Conservation (phyloP, 2,113 vertebrate genomes). For the Corythornis vintsioides region DNA sequence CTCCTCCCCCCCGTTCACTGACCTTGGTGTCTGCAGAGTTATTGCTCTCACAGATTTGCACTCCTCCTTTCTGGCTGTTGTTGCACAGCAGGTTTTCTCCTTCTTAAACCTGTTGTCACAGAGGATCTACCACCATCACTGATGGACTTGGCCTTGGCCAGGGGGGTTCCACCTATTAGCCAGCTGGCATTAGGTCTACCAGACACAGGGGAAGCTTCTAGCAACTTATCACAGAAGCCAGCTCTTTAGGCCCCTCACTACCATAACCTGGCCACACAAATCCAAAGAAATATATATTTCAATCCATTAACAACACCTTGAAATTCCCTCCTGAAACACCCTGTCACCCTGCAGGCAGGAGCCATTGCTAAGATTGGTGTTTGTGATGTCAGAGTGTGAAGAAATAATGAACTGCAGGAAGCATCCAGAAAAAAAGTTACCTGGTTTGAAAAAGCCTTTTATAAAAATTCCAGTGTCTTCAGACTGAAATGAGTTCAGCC, state of each 20-base stretch:
- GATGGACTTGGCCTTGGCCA: not conserved
- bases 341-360: not conserved
- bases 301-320: not conserved
- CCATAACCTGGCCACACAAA: not conserved
- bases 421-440: not conserved
- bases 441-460: not conserved
- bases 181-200: not conserved
- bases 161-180: not conserved
- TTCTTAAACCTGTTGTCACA: not conserved
- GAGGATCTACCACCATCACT: not conserved
- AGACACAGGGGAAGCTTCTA: not conserved
- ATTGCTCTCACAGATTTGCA: not conserved
- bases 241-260: not conserved
- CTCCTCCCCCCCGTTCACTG: too few species aligned
- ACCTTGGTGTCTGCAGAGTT: too few species aligned
- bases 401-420: not conserved
- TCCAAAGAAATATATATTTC: not conserved
- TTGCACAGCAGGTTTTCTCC: not conserved
- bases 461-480: not conserved
- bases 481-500: not conserved
- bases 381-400: not conserved
- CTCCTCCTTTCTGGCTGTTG: not conserved
- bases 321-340: not conserved
- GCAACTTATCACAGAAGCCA: not conserved
- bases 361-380: not conserved